phyloP scores from a whole-genome alignment of 2,113 vertebrate species.

The Scortum barcoo region DNA sequence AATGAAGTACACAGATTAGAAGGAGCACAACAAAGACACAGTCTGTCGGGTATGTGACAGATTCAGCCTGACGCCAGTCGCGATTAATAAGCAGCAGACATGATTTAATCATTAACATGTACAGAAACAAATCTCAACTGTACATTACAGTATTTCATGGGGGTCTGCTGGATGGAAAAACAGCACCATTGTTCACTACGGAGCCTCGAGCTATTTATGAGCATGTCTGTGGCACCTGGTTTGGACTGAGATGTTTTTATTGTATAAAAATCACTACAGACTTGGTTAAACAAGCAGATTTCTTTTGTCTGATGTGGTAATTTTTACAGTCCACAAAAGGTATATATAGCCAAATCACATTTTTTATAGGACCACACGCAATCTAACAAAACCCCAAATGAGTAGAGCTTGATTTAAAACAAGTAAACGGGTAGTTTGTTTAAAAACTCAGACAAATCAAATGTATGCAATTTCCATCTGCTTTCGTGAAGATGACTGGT shows the following conservation, averaged over 20 bases:
- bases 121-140: neutral
- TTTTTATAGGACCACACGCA: slow-evolving; percentile 32
- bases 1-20: neutral
- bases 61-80: neutral
- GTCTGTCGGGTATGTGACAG: neutral
- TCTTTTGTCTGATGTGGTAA: slow-evolving; percentile 1
- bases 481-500: neutral
- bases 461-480: neutral
- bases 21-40: neutral
- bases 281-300: slow-evolving; percentile 8
- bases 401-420: neutral
- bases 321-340: slow-evolving; percentile 5
- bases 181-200: neutral
- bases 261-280: neutral
- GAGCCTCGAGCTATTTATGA: neutral
- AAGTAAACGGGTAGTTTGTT: neutral
- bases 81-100: slow-evolving; percentile 11
- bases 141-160: neutral
- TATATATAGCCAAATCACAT: neutral
- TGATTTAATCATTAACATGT: slow-evolving; percentile 7
- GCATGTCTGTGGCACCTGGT: slow-evolving; percentile 41
- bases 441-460: neutral
- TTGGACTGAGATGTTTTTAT: neutral
- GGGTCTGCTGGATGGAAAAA: neutral
- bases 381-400: neutral